Conservation (phyloP, 2,888 invertebrate genomes). For the Cacoxenus indagator region DNA sequence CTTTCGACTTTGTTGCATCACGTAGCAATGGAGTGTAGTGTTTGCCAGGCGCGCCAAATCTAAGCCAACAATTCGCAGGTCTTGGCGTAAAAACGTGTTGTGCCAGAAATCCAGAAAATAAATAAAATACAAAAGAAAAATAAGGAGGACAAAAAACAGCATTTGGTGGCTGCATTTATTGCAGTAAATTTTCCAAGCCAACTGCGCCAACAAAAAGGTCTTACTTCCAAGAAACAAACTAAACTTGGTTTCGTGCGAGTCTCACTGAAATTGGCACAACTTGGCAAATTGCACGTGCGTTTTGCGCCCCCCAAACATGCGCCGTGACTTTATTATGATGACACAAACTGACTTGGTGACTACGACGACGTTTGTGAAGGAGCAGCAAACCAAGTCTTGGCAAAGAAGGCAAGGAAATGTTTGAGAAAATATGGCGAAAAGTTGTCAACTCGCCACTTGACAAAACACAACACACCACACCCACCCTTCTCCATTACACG, state of each 20-base stretch:
- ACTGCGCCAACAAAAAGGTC: conserved; percentile 13
- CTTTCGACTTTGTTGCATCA: neutral
- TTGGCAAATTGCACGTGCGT: conserved; percentile 38
- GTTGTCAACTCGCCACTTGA: conserved; percentile 11
- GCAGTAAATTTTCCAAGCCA: conserved; percentile 17
- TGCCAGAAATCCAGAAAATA: neutral
- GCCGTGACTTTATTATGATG: neutral
- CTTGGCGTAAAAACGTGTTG: conserved; percentile 3
- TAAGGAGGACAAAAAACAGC: neutral
- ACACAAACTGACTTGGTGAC: neutral
- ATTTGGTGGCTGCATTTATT: conserved; percentile 7
- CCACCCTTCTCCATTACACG: neutral
- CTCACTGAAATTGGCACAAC: conserved; percentile 30
- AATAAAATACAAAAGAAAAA: neutral
- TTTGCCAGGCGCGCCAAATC: too few relatives aligned
- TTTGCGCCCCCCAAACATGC: conserved; percentile 11
- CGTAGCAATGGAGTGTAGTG: neutral
- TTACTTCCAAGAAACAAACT: too few relatives aligned
- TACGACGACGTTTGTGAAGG: neutral
- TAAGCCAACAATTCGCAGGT: neutral
- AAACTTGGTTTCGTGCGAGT: neutral
- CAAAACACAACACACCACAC: neutral
- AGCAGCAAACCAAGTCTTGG: too few relatives aligned
- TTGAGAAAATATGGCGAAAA: conserved; percentile 2
- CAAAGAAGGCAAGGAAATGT: neutral